These are phyloP conservation scores for Acrocephalus arundinaceus DNA, from an alignment of 2,113 vertebrate species.

Conservation along the genomic window DNA sequence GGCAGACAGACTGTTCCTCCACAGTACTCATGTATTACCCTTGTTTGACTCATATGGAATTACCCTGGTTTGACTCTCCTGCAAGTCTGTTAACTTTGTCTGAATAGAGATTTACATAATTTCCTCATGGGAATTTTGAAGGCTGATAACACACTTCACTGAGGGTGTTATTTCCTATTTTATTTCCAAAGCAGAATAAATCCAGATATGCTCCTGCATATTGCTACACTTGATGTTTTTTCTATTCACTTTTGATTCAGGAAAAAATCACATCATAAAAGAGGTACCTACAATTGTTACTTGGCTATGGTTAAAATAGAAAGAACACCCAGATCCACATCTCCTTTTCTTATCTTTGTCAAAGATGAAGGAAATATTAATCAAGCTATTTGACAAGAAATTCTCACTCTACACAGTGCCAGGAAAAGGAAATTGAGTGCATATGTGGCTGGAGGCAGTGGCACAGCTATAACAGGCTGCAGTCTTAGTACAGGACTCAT, in stretches of 20 bases:
- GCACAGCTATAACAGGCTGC: background rate
- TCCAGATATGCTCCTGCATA: background rate
- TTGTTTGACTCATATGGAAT: conserved; percentile 17
- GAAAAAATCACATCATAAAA: background rate
- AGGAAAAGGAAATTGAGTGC: background rate
- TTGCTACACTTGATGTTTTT: background rate
- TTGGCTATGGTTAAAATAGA: background rate
- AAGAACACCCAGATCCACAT: background rate
- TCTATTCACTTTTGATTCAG: background rate
- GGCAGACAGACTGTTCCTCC: background rate
- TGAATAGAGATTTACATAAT: conserved; percentile 48
- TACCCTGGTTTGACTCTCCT: conserved; percentile 36
- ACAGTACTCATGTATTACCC: background rate
- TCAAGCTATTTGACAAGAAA: background rate
- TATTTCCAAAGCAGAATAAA: conserved; percentile 27
- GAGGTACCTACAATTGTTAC: background rate
- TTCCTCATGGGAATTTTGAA: conserved; percentile 13
- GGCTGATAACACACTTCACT: background rate
- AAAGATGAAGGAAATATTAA: background rate
- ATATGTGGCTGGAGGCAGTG: background rate
- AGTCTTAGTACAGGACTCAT: background rate
- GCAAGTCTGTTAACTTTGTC: conserved; percentile 40
- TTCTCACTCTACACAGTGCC: background rate
- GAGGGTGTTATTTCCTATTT: conserved; percentile 7
- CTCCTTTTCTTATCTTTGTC: background rate